Conservation (phyloP, 2,888 invertebrate species). For the Coecobrya sp. region DNA sequence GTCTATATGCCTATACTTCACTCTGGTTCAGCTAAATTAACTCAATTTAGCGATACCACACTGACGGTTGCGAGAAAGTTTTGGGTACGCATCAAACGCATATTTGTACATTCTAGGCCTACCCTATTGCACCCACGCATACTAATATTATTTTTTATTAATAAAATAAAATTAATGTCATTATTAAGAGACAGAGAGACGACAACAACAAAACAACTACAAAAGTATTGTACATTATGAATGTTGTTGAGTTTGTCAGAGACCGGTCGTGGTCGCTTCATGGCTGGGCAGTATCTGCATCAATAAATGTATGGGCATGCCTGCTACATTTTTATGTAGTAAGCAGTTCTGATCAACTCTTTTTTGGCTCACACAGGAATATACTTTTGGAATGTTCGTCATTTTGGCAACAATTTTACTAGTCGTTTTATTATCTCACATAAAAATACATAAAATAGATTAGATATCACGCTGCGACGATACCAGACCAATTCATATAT, state of each 20-base stretch:
- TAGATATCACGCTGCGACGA: constrained; percentile 52
- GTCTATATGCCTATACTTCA: constrained; percentile 2
- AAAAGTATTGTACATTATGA: not conserved
- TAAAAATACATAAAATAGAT: constrained; percentile 61
- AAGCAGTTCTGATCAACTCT: constrained; percentile 17
- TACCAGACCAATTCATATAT: constrained; percentile 38
- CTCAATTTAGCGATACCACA: constrained; percentile 67
- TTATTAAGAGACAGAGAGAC: not conserved
- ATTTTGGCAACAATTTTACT: constrained; percentile 59
- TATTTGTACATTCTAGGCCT: not conserved
- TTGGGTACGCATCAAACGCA: constrained; percentile 1
- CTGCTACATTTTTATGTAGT: not conserved
- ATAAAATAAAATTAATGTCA: constrained; percentile 2
- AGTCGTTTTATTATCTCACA: constrained; percentile 53
- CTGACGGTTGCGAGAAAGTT: not conserved
- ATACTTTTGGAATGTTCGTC: constrained; percentile 34
- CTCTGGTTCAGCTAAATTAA: constrained; percentile 63
- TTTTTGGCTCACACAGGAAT: constrained; percentile 38
- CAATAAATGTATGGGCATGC: not conserved
- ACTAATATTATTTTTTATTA: constrained; percentile 11
- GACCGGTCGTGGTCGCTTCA: not conserved
- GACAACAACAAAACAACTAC: constrained; percentile 2
- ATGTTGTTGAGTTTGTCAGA: not conserved
- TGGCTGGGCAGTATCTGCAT: not conserved
- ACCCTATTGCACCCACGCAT: not conserved